Percentiles rank a stretch among this genome's conserved stretches.
These are phyloP conservation scores for Ashinkailepas kermadecensis DNA, from an alignment of 2,888 invertebrate species.

Conservation along the genomic window DNA sequence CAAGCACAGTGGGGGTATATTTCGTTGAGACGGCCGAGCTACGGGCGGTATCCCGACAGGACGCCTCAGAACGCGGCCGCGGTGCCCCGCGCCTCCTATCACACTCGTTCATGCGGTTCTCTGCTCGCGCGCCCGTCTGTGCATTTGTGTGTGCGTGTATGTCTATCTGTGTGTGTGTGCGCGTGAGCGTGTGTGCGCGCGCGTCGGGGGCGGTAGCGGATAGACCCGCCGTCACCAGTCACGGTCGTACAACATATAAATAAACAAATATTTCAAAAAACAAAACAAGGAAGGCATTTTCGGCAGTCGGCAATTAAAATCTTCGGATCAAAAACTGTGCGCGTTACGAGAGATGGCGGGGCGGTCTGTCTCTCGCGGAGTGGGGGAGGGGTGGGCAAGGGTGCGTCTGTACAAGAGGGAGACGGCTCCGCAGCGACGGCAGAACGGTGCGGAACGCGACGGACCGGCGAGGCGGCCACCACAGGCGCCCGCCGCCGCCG, in stretches of 20 bases:
- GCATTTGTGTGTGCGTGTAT: no score
- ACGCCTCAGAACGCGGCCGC: no score
- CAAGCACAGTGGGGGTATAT: constrained; percentile 8
- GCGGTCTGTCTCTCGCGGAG: no score
- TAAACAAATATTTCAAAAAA: constrained; percentile 1
- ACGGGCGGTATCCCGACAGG: neutral
- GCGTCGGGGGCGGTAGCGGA: neutral
- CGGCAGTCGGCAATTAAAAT: no score
- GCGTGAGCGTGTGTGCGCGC: neutral
- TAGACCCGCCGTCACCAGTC: no score
- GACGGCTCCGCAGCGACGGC: neutral
- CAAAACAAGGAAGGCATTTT: neutral
- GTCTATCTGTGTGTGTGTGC: neutral
- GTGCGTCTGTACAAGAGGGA: neutral
- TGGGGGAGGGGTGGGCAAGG: no score
- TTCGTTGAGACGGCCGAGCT: neutral
- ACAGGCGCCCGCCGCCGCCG: neutral
- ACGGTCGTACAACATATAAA: constrained; percentile 11
- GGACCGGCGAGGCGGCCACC: neutral
- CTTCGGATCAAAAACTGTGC: no score
- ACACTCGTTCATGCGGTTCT: neutral
- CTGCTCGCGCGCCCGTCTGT: no score
- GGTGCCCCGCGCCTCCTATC: neutral
- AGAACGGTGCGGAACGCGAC: neutral
- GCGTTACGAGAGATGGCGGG: no score